Base-by-base conservation (phyloP, 2,113 vertebrate species). In the Oreochromis niloticus region DNA sequence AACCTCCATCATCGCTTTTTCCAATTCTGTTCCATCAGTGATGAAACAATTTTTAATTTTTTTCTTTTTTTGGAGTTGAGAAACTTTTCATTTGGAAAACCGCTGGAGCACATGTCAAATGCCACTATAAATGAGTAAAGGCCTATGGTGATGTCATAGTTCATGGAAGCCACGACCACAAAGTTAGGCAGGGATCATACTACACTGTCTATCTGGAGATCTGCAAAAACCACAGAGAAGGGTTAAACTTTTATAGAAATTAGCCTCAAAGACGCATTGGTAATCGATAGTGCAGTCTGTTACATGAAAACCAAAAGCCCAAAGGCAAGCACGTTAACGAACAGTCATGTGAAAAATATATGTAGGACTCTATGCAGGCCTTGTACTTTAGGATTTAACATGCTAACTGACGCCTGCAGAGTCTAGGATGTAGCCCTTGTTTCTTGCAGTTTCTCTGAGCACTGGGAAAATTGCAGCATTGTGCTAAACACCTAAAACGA, bases 271-370 rank as follows among this genome's bases (percentile, higher is more conserved):
- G 8, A 73, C 1, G 2, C 8, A 30, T 48, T 14, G 41, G 9
- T 75, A 48, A 48, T 48, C 13, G 0, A 75, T 19, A 48, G 0
- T 0, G 41, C 22, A 48, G 24, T 30, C 9, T 17, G 24, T 75
- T 48, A 27, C 6, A 30, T 3, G 14, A 16, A 30, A 30, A 14
- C 22, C 22, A 14, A 13, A 16, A 30, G 48, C 2, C 13, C 1
- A 73, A 27, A 73, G 63, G 63, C 63, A 41, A 12, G 36, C 34
- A 66, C 32, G 1, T 41, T 41, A 11, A 71, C 24, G 12, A 43
- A 27, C 39, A 46, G 39, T 48, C 68, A 46, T 73, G 68, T 73
- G 68, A 48, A 46, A 30, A 73, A 46, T 4, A 73, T 16, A 12
- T 27, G 27, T 4, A 6, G 66, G n/a, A 13, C 66, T 71, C n/a